Base-by-base conservation (phyloP, 2,888 invertebrate genomes). In the Cacoxenus indagator region DNA sequence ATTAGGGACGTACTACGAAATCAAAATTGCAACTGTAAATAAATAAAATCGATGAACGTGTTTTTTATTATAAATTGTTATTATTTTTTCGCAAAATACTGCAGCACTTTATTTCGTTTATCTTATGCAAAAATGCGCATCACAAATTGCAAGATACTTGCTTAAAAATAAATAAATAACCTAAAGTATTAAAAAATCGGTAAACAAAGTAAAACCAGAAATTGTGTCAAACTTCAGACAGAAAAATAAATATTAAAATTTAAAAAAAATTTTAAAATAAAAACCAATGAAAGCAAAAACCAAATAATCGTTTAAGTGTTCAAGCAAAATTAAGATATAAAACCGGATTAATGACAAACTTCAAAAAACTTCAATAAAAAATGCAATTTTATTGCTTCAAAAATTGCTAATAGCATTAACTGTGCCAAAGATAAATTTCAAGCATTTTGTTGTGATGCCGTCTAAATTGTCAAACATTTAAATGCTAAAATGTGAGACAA, bases 171-270 rank as follows among this genome's bases (percentile, higher is more conserved):
- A 24, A 9, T 5, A 61, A 11, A 48, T 51, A 48, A 26, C n/a
- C 19, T 22, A 24, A 73, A n/a, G 74, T 73, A 65, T 55, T 19
- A 45, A 70, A 64, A 31, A 37, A 65, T 70, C 74, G 70, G 46
- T 67, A 59, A 65, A 17, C 54, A 45, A 76, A n/a, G n/a, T n/a
- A n/a, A n/a, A n/a, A n/a, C n/a, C 37, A 37, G 14, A 37, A 77
- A 65, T 72, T 69, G 75, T 68, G 69, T 71, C 27, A 73, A 55
- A 67, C 65, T 65, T 37, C 66, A 67, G 68, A 71, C 57, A 29
- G 68, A 55, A 26, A 59, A 69, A 48, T 14, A 55, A 11, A 65
- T 24, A 45, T 4, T 14, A 61, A 22, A 26, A 14, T 27, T 57
- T 57, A n/a, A 29, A 27, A 29, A 57, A 27, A 17, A 26, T 29